These are phyloP conservation scores for Pachliopta kotzebuea DNA, from an alignment of 2,888 invertebrate species.

Conservation along the genomic window DNA sequence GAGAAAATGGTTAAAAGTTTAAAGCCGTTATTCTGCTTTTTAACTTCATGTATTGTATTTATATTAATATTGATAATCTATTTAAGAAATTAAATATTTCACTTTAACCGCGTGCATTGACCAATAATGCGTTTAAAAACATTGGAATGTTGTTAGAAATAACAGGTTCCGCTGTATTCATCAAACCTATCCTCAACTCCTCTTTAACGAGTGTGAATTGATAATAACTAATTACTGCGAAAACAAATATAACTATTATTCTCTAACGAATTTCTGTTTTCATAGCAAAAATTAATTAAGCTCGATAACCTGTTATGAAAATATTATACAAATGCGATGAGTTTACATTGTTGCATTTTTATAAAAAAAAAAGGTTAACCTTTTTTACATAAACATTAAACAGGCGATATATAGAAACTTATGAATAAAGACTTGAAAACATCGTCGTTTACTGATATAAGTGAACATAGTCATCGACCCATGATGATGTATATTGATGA, in stretches of 20 bases:
- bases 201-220: neutral
- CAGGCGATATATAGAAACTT: no score
- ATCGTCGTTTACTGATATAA: no score
- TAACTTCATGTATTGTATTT: no score
- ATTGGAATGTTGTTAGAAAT: conserved; percentile 6
- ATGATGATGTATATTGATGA: no score
- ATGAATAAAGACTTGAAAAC: no score
- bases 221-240: neutral
- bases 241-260: neutral
- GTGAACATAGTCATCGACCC: no score
- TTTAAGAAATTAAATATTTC: neutral
- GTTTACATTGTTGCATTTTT: no score
- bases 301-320: no score
- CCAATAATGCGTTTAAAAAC: neutral
- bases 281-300: neutral
- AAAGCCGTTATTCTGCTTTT: neutral
- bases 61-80: neutral
- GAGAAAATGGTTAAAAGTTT: no score
- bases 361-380: no score
- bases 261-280: neutral
- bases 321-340: no score
- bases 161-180: conserved; percentile 5
- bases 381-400: no score
- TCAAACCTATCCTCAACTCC: neutral
- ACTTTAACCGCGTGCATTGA: neutral